Evolutionary conservation across 2,888 invertebrate species (phyloP), one percentile per base, ranked within the genome.

Genomic region (Pimpla rufipes): DNA sequence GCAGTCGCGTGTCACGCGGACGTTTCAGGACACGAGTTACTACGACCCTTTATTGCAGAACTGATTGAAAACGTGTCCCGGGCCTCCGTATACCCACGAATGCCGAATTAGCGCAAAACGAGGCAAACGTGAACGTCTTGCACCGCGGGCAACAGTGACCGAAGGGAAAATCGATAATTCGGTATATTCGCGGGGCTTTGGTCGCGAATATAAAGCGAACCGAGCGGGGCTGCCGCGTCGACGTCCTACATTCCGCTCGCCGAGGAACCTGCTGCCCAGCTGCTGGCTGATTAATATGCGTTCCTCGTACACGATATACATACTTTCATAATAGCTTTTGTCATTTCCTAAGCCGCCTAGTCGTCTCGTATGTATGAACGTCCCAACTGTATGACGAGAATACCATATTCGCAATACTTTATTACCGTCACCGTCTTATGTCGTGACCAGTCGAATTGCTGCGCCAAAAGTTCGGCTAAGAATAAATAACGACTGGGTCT

Each of bases 81-180:
- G 42, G 21, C 40, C 42, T 23, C 40, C 10, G 10, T 21, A 3
- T 29, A 21, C 35, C 13, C 10, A 2, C 37, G 23, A 55, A 70
- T 59, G 35, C 7, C 1, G 6, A 71, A 71, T 18, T 45, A 40
- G 23, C 45, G 4, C 57, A 16, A 10, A 16, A 13, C 42, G 57
- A 23, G 13, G 52, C n/a, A n/a, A 29, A 29, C 29, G 52, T 47
- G 55, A 77, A 37, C 71, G 71, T 77, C 55, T 66, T 66, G 75
- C 42, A 55, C 29, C 64, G 16, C 57, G 62, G 55, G 67, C 29
- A 18, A 42, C 67, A 16, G 11, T 71, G 62, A 55, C 52, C 74
- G 64, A 13, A 74, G 42, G 62, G 29, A 76, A 77, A 82, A 82
- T 79, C 75, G 37, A 68, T 78, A 79, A 64, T 45, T 64, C 66